Evolutionary conservation across 2,888 invertebrate genomes (phyloP), one percentile per base, ranked within the genome.

Genomic region (Chrysina gloriosa): DNA sequence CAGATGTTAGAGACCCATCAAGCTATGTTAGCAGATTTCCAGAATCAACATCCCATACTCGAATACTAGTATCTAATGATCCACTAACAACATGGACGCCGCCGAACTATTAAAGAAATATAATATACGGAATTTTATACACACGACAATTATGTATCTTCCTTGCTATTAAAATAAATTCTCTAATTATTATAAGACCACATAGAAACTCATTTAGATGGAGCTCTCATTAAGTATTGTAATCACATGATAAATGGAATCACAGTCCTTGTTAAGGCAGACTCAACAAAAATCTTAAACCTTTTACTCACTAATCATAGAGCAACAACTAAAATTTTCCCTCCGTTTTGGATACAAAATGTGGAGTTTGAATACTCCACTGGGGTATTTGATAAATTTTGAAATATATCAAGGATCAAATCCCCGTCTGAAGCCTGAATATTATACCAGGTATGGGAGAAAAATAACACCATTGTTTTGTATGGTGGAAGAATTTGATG

Each of bases 1-100:
- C 98, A 0, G 97, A 97, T 0, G 98, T 99, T 11, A 99, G 89
- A 14, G 98, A 9, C 98, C 98, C 85, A 96, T 95, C n/a, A 99
- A 87, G 0, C 96, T 97, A 81, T 97, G 97, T 80, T 93, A 91
- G 82, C 95, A 90, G 67, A 92, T n/a, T 91, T 11, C 97, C 97
- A 0, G 94, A 92, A 82, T 95, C 94, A 1, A 95, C 96, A 80
- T 97, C 96, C 97, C 97, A 98, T 0, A 98, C 97, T 56, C 96
- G 89, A 78, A 98, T 98, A 42, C 97, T 96, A 0, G 98, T 98
- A 84, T 99, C 99, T 78, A 99, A 85, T 0, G 98, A 98, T 0
- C 99, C 99, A 78, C 97, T 97, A 14, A 99, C 98, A 19, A 99
- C 97, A 83, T 98, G 96, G 45, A 94, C 86, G 16, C 98, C 97